These are phyloP conservation scores for Lasioglossum marginatum DNA, from an alignment of 2,888 invertebrate species.

Conservation along the genomic window DNA sequence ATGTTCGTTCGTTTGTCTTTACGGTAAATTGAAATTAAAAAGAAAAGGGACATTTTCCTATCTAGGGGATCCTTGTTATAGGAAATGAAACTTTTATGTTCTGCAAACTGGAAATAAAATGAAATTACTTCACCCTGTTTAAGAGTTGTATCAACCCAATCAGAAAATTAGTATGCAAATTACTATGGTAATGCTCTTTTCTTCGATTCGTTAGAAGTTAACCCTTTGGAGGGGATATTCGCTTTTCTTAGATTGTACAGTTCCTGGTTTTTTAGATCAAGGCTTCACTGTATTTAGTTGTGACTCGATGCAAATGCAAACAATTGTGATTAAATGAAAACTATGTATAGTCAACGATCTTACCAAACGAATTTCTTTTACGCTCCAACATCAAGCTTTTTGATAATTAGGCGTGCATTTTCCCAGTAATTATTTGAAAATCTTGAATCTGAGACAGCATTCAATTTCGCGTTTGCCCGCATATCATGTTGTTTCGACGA, in stretches of 20 bases:
- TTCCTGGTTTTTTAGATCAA: too few relatives aligned
- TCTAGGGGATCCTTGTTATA: background rate
- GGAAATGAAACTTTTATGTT: background rate
- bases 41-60: background rate
- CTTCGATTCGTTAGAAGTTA: background rate
- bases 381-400: background rate
- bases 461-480: background rate
- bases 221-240: background rate
- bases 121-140: background rate
- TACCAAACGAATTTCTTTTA: too few relatives aligned
- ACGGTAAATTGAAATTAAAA: background rate
- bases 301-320: background rate
- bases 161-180: background rate
- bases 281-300: background rate
- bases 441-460: background rate
- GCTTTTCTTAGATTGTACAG: too few relatives aligned
- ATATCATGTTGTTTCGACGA: background rate
- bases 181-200: background rate
- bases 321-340: background rate
- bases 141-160: background rate
- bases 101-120: background rate
- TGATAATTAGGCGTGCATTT: background rate
- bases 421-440: background rate
- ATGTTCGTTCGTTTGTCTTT: background rate
- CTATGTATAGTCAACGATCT: background rate